Evolutionary conservation across 2,113 vertebrate species (phyloP).

Genomic region (Arothron firmamentum): DNA sequence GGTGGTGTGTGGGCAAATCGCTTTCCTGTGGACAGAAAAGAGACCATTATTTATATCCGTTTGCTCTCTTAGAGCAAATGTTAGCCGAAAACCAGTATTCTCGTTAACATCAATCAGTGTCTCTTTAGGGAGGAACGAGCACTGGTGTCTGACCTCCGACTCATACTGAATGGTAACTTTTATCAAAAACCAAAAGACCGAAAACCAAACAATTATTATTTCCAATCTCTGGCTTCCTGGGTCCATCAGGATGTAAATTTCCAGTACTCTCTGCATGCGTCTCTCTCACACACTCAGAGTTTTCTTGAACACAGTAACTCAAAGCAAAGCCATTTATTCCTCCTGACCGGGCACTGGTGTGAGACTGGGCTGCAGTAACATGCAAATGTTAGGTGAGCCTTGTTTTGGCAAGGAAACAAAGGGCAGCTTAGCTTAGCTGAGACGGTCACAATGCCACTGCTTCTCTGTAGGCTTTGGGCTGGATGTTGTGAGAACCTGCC

Average conservation of each 20-base stretch:
- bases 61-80: slow-evolving; percentile 4
- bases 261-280: slow-evolving; percentile 7
- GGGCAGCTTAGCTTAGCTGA: slow-evolving; percentile 53
- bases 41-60: slow-evolving; percentile 3
- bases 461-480: slow-evolving; percentile 38
- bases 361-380: slow-evolving; percentile 49
- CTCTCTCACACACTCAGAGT: slow-evolving; percentile 10
- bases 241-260: not conserved
- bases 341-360: slow-evolving; percentile 50
- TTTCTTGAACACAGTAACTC: slow-evolving; percentile 4
- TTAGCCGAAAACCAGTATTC: slow-evolving; percentile 13
- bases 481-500: slow-evolving; percentile 64
- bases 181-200: slow-evolving; percentile 6
- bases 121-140: not conserved
- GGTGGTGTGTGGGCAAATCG: slow-evolving; percentile 6
- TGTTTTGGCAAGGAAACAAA: slow-evolving; percentile 61
- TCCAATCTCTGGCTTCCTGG: not conserved
- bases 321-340: slow-evolving; percentile 26
- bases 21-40: slow-evolving; percentile 5
- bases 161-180: slow-evolving; percentile 3
- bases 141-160: slow-evolving; percentile 2
- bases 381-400: slow-evolving; percentile 39
- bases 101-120: slow-evolving; percentile 18
- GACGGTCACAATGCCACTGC: slow-evolving; percentile 55
- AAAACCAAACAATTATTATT: slow-evolving; percentile 13